Percentiles rank a stretch among this genome's conserved stretches.
These are phyloP conservation scores for Heliconius charithonia DNA, from an alignment of 2,888 invertebrate genomes.

Conservation along the genomic window DNA sequence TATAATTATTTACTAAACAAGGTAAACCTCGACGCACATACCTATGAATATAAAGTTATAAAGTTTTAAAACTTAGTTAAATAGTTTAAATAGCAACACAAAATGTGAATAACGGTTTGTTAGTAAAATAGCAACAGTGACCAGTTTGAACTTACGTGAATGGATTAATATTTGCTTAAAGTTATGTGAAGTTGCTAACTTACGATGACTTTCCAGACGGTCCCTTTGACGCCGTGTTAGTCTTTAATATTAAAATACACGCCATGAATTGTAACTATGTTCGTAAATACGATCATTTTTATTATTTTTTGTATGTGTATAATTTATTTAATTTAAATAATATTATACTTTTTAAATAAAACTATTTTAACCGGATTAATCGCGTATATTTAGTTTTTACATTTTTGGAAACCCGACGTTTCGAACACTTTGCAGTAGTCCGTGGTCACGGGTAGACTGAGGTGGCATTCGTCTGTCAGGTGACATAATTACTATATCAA, in stretches of 20 bases:
- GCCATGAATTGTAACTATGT: constrained; percentile 8
- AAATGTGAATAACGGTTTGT: not conserved
- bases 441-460: too few relatives aligned
- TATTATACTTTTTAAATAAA: too few relatives aligned
- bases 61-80: constrained; percentile 7
- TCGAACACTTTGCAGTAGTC: too few relatives aligned
- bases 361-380: too few relatives aligned
- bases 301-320: not conserved
- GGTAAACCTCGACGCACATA: not conserved
- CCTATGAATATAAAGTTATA: not conserved
- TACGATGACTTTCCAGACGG: constrained; percentile 36
- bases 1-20: not conserved
- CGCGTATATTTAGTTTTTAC: too few relatives aligned
- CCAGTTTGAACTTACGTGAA: constrained; percentile 22
- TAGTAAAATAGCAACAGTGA: not conserved
- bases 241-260: constrained; percentile 25
- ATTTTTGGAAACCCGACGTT: too few relatives aligned
- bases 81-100: not conserved
- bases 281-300: not conserved
- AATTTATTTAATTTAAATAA: too few relatives aligned
- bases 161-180: constrained; percentile 33
- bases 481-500: too few relatives aligned
- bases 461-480: too few relatives aligned
- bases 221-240: constrained; percentile 33
- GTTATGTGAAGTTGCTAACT: constrained; percentile 27